A percentile compares a stretch with the other conserved stretches of the same genome.
Evolutionary conservation across 2,797 vertebrate species (phyloP).

Genomic region (Muscicapa striata): DNA sequence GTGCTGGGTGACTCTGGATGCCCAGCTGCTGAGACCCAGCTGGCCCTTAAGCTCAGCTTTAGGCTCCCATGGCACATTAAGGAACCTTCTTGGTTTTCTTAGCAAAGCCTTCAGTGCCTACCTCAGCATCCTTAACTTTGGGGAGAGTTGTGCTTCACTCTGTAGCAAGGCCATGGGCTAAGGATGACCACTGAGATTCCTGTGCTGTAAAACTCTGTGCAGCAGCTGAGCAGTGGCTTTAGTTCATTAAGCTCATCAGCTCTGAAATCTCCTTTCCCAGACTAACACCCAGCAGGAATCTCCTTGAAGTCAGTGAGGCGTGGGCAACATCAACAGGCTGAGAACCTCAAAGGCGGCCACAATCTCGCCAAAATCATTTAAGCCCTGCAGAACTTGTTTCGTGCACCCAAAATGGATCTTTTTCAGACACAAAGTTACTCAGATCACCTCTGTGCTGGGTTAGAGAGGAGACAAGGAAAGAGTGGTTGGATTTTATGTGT

Average conservation of each 20-base stretch:
- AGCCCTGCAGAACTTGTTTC: background rate
- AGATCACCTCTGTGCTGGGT: background rate
- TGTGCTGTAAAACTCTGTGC: rapidly evolving
- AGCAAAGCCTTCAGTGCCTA: background rate
- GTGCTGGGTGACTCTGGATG: background rate
- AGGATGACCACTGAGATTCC: background rate
- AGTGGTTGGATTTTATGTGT: background rate
- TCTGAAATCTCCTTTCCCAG: conserved; percentile 20
- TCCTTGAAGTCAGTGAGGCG: conserved; percentile 25
- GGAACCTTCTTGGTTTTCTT: background rate
- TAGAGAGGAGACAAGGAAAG: background rate
- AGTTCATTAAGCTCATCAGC: conserved; percentile 8
- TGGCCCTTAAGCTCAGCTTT: background rate
- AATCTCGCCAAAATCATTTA: background rate
- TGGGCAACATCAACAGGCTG: background rate
- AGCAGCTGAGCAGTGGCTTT: background rate
- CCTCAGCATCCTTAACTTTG: background rate
- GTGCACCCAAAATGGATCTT: background rate
- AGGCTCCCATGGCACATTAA: background rate
- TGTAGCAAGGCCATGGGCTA: rapidly evolving
- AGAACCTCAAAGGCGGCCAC: background rate
- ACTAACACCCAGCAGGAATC: conserved; percentile 16
- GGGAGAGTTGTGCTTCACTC: background rate
- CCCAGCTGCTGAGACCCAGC: rapidly evolving
- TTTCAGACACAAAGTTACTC: background rate